A percentile compares a stretch with the other conserved stretches of the same genome.
These are phyloP conservation scores for Paramormyrops kingsleyae DNA, from an alignment of 2,113 vertebrate genomes.

Conservation along the genomic window DNA sequence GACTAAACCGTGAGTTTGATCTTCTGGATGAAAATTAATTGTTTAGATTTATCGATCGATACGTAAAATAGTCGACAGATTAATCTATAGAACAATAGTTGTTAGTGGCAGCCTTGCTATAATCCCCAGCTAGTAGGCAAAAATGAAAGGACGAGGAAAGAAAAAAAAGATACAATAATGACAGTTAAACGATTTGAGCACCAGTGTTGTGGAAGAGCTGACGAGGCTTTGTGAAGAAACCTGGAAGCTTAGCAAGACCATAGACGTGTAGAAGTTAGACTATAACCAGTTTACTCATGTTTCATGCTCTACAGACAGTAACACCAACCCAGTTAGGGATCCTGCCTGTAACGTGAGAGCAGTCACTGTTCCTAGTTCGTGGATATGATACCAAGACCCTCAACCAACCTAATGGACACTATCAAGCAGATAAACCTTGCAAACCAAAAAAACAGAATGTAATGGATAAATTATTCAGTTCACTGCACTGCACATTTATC, in stretches of 20 bases:
- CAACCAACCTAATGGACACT: not conserved
- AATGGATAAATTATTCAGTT: constrained; percentile 1
- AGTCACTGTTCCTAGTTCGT: not conserved
- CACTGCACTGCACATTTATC: not conserved
- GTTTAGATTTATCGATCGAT: too few species aligned
- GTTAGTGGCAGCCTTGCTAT: not conserved
- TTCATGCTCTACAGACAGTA: not conserved
- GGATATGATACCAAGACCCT: not conserved
- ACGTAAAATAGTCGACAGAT: too few species aligned
- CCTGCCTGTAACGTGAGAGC: not conserved
- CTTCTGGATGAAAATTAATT: too few species aligned
- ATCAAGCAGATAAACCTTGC: not conserved
- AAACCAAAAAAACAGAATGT: not conserved
- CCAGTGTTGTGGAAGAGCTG: not conserved
- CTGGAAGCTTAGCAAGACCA: not conserved
- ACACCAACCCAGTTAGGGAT: not conserved
- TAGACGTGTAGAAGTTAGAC: not conserved
- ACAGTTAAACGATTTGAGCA: not conserved
- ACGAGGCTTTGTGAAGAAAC: not conserved
- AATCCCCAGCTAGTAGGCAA: not conserved
- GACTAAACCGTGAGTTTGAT: too few species aligned
- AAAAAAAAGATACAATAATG: not conserved
- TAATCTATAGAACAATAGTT: too few species aligned
- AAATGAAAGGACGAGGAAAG: not conserved
- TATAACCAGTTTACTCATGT: not conserved